Evolutionary conservation across 2,888 invertebrate species (phyloP).

Genomic region (Penaeus monodon): DNA sequence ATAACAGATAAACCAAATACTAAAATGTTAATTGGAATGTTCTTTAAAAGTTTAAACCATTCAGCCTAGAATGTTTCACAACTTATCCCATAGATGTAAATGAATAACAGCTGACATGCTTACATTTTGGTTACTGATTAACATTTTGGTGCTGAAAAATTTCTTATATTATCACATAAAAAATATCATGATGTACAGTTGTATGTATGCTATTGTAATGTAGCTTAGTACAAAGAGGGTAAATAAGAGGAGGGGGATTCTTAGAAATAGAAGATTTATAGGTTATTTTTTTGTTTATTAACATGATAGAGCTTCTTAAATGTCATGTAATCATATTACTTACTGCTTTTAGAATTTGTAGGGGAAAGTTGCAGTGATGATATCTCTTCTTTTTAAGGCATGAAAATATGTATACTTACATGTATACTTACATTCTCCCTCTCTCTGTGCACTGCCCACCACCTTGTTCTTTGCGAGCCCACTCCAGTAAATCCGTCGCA

Average conservation of each 20-base stretch:
- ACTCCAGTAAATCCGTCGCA: conserved; percentile 63
- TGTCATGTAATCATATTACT: neutral
- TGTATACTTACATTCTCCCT: conserved; percentile 14
- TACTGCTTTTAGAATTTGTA: neutral
- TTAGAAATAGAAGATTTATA: no score
- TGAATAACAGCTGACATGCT: conserved; percentile 20
- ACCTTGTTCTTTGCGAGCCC: conserved; percentile 55
- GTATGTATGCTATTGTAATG: conserved; percentile 54
- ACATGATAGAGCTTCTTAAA: no score
- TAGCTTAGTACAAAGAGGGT: conserved; percentile 59
- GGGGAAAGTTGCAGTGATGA: neutral
- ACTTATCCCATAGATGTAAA: conserved; percentile 21
- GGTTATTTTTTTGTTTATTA: no score
- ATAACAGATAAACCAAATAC: conserved; percentile 23
- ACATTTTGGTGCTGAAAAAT: conserved; percentile 56
- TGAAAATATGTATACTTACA: neutral
- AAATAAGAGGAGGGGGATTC: neutral
- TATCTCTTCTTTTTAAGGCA: neutral
- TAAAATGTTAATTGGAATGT: neutral
- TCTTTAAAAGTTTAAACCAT: conserved; percentile 1
- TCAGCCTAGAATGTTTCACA: conserved; percentile 46
- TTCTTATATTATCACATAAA: conserved; percentile 58
- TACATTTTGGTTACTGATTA: conserved; percentile 26
- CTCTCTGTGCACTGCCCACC: conserved; percentile 27
- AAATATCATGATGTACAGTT: conserved; percentile 62